Base-by-base conservation (phyloP, 2,888 invertebrate genomes). In the Cantharis rustica region DNA sequence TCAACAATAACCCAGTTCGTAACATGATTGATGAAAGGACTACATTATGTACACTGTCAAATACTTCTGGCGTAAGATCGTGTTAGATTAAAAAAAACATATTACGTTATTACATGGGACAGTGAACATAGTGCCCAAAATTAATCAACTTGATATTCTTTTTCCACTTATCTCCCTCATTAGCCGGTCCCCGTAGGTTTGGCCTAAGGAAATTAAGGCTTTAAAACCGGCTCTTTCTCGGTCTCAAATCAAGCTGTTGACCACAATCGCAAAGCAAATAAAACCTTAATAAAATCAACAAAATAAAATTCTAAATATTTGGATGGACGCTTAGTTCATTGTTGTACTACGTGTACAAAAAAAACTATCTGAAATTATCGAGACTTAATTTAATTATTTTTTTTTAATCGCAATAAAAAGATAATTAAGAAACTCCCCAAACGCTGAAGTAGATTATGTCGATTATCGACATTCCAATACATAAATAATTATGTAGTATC, bases 121-220 rank as follows among this genome's bases (percentile, higher is more conserved):
- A 78, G 80, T 79, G 76, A 78, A 80, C 81, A 79, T 80, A 82
- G 80, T 81, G 75, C 79, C 80, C 81, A 77, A 81, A 81, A 82
- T 82, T 82, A 82, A 82, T 82, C 82, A 82, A 79, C 80, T 79
- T 76, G 73, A 76, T 79, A 80, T 80, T 76, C 79, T 79, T 75
- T 80, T 76, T 78, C 81, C 81, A 78, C 81, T 82, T 80, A 82
- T 81, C 81, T 83, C 81, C 82, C 83, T 83, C 82, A 83, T 83
- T 83, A 83, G 81, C 81, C 81, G 79, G 80, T 81, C 81, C 81
- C 80, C 80, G 79, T 76, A 76, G 81, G 81, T 80, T 75, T 79
- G 81, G 76, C 82, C 81, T 74, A 77, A 77, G 79, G 81, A 81
- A 82, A 82, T 82, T 82, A 80, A 66, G 79, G 80, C 80, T 79